Conservation (phyloP, 2,888 invertebrate species). For the Polydesmus complanatus region DNA sequence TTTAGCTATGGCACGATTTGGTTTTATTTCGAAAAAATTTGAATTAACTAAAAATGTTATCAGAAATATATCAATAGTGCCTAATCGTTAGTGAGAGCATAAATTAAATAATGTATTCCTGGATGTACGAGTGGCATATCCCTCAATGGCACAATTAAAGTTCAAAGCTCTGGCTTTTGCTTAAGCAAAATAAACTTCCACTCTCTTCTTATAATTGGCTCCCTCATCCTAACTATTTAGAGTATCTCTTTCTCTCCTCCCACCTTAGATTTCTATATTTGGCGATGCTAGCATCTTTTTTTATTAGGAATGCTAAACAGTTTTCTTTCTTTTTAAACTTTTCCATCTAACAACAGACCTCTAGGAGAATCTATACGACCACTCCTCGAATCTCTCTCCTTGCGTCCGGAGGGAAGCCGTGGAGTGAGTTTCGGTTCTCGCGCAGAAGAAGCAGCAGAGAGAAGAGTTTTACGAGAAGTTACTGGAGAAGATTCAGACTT, state of each 20-base stretch:
- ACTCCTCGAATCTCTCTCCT: slow-evolving; percentile 34
- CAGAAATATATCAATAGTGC: too few species aligned
- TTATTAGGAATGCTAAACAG: not conserved
- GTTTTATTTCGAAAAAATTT: too few species aligned
- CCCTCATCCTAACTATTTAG: not conserved
- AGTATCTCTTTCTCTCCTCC: not conserved
- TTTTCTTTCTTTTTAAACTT: not conserved
- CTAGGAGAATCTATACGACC: slow-evolving; percentile 44
- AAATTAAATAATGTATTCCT: too few species aligned
- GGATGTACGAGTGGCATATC: too few species aligned
- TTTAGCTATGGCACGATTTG: too few species aligned
- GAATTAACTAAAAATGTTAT: too few species aligned
- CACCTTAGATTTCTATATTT: slow-evolving; percentile 20
- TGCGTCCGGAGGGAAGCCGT: slow-evolving; percentile 20
- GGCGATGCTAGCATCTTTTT: not conserved
- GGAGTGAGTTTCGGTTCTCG: slow-evolving; percentile 21
- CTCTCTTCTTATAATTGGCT: not conserved
- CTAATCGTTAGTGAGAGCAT: too few species aligned
- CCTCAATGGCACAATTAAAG: not conserved
- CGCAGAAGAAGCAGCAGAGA: slow-evolving; percentile 15
- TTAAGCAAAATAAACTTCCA: not conserved
- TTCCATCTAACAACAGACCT: slow-evolving; percentile 33
- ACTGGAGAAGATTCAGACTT: not conserved
- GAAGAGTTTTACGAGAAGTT: not conserved
- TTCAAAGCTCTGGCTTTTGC: not conserved